Conservation (phyloP, 2,888 invertebrate genomes). For the Leucoptera coffeella region DNA sequence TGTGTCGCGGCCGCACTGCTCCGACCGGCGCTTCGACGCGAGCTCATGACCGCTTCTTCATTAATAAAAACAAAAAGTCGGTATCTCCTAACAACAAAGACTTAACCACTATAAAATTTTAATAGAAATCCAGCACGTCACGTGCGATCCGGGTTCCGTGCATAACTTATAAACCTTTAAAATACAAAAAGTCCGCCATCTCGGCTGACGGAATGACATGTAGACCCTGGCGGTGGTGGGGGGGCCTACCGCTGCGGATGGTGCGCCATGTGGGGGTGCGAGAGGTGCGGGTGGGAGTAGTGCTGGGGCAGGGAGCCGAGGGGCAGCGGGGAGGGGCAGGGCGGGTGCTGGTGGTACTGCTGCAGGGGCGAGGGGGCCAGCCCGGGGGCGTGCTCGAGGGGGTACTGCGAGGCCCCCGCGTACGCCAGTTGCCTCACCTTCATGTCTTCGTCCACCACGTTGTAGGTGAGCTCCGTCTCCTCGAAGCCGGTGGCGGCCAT, state of each 20-base stretch:
- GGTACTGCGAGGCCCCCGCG: slow-evolving; percentile 68
- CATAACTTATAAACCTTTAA: no score
- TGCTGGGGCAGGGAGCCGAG: slow-evolving; percentile 45
- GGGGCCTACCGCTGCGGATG: slow-evolving; percentile 77
- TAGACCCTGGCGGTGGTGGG: no score
- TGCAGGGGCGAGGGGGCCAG: slow-evolving; percentile 60
- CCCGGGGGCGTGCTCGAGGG: slow-evolving; percentile 60
- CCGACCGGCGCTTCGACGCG: no score
- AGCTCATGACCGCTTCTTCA: no score
- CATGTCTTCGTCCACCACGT: slow-evolving; percentile 90
- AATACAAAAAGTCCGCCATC: no score
- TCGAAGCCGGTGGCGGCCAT: slow-evolving; percentile 99
- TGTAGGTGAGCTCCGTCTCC: slow-evolving; percentile 96
- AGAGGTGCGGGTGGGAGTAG: slow-evolving; percentile 47
- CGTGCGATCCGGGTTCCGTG: no score
- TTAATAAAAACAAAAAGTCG: slow-evolving; percentile 14
- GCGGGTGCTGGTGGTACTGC: slow-evolving; percentile 69
- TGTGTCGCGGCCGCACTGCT: no score
- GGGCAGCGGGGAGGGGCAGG: slow-evolving; percentile 71
- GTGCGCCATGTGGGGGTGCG: slow-evolving; percentile 68
- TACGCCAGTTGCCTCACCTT: slow-evolving; percentile 97
- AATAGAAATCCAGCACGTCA: no score
- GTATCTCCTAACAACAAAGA: slow-evolving; percentile 8
- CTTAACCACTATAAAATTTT: no score
- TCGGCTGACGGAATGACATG: no score